Conservation (phyloP, 2,113 vertebrate species). For the Dunckerocampus dactyliophorus region DNA sequence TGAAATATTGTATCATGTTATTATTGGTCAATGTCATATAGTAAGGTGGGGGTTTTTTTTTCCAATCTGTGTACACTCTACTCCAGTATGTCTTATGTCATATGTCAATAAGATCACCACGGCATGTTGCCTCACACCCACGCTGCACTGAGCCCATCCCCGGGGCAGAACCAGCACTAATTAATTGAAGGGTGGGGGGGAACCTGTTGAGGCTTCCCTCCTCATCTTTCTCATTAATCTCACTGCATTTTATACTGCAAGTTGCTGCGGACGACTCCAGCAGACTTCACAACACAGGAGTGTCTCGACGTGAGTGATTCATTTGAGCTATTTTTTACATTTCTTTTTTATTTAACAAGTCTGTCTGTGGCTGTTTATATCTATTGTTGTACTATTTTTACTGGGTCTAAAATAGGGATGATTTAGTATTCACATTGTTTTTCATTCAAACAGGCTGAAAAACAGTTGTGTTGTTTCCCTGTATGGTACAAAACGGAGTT, state of each 20-base stretch:
- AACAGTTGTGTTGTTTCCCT: no score
- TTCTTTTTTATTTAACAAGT: no score
- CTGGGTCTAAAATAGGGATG: no score
- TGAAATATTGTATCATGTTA: no score
- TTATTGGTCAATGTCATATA: no score
- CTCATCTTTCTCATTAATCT: slow-evolving; percentile 45
- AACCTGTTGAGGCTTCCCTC: slow-evolving; percentile 56
- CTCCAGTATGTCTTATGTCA: slow-evolving; percentile 2
- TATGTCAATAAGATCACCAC: not conserved
- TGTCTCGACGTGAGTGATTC: slow-evolving; percentile 52
- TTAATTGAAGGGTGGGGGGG: slow-evolving; percentile 72
- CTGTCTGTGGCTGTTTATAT: no score
- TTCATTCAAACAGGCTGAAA: no score
- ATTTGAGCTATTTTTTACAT: not conserved
- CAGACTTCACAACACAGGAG: slow-evolving; percentile 21
- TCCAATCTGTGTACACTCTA: no score
- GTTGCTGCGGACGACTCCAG: slow-evolving; percentile 24
- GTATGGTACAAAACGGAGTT: no score
- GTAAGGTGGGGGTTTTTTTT: no score
- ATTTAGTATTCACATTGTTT: no score
- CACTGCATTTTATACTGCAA: slow-evolving; percentile 52
- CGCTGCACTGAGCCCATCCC: slow-evolving; percentile 60
- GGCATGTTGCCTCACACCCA: slow-evolving; percentile 43
- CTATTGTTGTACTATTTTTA: no score
- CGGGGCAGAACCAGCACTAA: slow-evolving; percentile 67